These are phyloP conservation scores for Formica selysi DNA, from an alignment of 1,140 invertebrate genomes.

Conservation along the genomic window DNA sequence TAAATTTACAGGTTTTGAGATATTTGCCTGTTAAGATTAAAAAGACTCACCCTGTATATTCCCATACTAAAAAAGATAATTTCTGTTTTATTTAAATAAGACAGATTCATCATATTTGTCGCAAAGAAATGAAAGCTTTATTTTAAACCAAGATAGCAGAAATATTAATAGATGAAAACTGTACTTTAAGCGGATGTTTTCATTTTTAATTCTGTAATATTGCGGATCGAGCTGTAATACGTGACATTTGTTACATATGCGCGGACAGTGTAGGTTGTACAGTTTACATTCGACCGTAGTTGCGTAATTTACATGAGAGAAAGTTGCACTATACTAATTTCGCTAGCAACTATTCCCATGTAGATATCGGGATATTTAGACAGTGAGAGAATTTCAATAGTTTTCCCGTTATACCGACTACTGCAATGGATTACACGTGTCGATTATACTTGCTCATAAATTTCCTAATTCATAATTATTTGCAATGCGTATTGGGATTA, in stretches of 20 bases:
- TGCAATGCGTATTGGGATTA: background rate
- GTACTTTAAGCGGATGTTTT: background rate
- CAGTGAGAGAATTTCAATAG: slow-evolving; percentile 19
- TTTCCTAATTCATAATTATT: background rate
- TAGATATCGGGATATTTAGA: slow-evolving; percentile 2
- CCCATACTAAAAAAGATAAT: background rate
- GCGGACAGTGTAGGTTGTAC: background rate
- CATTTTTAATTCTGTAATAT: background rate
- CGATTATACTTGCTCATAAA: background rate
- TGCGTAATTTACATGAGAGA: background rate
- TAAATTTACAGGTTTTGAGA: too few species aligned
- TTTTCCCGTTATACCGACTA: slow-evolving; percentile 5
- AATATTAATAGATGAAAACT: slow-evolving; percentile 13
- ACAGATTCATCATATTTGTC: background rate
- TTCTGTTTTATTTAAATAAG: background rate
- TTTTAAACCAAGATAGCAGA: background rate
- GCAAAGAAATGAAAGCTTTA: too few species aligned
- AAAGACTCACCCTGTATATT: too few species aligned
- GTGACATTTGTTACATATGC: slow-evolving; percentile 10
- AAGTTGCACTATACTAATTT: slow-evolving; percentile 24
- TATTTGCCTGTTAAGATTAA: too few species aligned
- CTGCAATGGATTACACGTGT: background rate
- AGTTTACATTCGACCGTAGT: background rate
- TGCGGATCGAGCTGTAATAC: background rate
- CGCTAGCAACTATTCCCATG: background rate